Evolutionary conservation across 2,888 invertebrate species (phyloP), one percentile per base, ranked within the genome.

Genomic region (Apodemia zela): DNA sequence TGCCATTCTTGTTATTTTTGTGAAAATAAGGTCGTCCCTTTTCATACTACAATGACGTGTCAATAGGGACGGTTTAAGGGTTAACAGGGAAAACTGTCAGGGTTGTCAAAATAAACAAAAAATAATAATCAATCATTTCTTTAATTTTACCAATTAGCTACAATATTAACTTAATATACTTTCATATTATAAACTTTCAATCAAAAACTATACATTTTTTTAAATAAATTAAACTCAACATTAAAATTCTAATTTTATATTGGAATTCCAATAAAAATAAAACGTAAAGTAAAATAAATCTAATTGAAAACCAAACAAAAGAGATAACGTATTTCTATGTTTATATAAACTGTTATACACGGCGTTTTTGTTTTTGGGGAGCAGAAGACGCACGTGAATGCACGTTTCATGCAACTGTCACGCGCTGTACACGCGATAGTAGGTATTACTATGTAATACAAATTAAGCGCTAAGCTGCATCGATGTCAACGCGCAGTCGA

Each of bases 161-260:
- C 47, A 47, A 47, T 47, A 47, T 47, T 47, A 47, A 4, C 8
- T 47, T 47, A 47, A 47, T 17, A 47, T 17, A 18, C 47, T 47
- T 47, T 47, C 17, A 18, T 47, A 47, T 47, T 47, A 47, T 47
- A 47, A 47, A 47, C 47, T 47, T 47, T 47, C 17, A 47, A 47
- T 47, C 17, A 18, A 17, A 47, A 47, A 4, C 47, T 47, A 47
- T n/a, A 47, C n/a, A 15, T 47, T n/a, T 47, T 47, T 47, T 47
- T 17, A 47, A 47, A 18, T 47, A 47, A 47, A n/a, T 17, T n/a
- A 47, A 47, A 47, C n/a, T 47, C 47, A 47, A 7, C 17, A 47
- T 17, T n/a, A 47, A 42, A 15, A 1, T 42, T 42, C 42, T 42
- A 42, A 42, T 42, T 42, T 42, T 42, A 42, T 42, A 13, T 13